Evolutionary conservation across 2,888 invertebrate genomes (phyloP), one percentile per base, ranked within the genome.

Genomic region (Platynereis dumerilii): DNA sequence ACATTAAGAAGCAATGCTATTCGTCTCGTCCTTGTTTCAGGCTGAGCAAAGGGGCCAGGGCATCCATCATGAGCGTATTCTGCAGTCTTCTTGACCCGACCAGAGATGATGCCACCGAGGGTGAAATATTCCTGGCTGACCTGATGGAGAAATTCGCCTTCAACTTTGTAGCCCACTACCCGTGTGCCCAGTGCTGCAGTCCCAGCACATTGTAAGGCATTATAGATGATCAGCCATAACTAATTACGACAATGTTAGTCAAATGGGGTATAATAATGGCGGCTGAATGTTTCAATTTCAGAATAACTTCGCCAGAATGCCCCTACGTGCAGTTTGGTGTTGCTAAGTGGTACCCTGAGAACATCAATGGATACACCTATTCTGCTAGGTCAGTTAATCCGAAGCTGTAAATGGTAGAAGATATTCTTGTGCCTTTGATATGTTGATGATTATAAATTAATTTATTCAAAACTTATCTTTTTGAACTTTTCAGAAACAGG

Each of bases 61-160:
- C 70, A 26, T 70, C 72, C 39, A 55, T 75, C 17, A 55, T 77
- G 61, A 71, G 72, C 48, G 66, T 81, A 27, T 68, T 79, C 65
- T 82, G 82, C 69, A 72, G 73, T 48, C 70, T 82, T 66, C 58
- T 81, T 67, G 75, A 78, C 27, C 75, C 76, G 12, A 68, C 60
- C 28, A 75, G 74, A 24, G 62, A 60, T 5, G 80, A 60, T 69
- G 74, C 77, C 57, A 76, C 79, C 3, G 71, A 69, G 65, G 80
- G 82, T n/a, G 71, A 74, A 17, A 74, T 69, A 59, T 63, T 72
- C 28, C 70, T 81, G 45, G 70, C 76, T 2, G 42, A 64, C 26
- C 65, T 72, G 10, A 56, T 80, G 67, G 82, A 81, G 69, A 72
- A 73, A 5, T 75, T 79, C 57, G 76, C 80, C 3, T 80, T 75